Percentiles rank a stretch among this genome's conserved stretches.
phyloP scores from a whole-genome alignment of 2,113 vertebrate genomes.

The Caranx melampygus region DNA sequence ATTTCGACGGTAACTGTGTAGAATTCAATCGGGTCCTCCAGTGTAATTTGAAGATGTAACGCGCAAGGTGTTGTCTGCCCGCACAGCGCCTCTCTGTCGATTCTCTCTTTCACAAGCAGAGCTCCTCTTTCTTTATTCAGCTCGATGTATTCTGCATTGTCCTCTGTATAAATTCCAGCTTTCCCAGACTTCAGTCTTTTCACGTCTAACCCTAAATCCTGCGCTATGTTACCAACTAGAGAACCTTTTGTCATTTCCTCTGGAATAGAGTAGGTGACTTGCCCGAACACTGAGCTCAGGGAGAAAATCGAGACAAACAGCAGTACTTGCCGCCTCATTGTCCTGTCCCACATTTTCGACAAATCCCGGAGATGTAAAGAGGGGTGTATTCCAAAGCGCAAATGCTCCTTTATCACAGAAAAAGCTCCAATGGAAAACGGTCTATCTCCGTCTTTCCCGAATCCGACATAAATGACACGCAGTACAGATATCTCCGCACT shows the following conservation, averaged over 20 bases:
- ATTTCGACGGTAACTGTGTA: constrained; percentile 57
- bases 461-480: background rate
- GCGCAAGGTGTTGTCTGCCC: constrained; percentile 69
- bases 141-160: constrained; percentile 54
- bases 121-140: constrained; percentile 64
- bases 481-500: background rate
- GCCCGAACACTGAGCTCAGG: constrained; percentile 38
- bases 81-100: constrained; percentile 70
- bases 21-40: constrained; percentile 68
- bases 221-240: constrained; percentile 63
- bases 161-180: constrained; percentile 51
- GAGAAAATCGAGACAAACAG: constrained; percentile 1
- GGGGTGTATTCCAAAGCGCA: background rate
- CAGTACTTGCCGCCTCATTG: constrained; percentile 67
- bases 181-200: constrained; percentile 58
- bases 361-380: background rate
- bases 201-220: constrained; percentile 60
- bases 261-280: constrained; percentile 63
- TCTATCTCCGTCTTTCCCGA: background rate
- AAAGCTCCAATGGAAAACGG: background rate
- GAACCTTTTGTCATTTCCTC: constrained; percentile 69
- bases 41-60: constrained; percentile 60
- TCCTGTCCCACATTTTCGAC: constrained; percentile 10
- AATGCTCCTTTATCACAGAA: background rate
- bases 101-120: constrained; percentile 62